A percentile compares a stretch with the other conserved stretches of the same genome.
These are phyloP conservation scores for Rotaria magnacalcarata DNA, from an alignment of 2,888 invertebrate species.

Conservation along the genomic window DNA sequence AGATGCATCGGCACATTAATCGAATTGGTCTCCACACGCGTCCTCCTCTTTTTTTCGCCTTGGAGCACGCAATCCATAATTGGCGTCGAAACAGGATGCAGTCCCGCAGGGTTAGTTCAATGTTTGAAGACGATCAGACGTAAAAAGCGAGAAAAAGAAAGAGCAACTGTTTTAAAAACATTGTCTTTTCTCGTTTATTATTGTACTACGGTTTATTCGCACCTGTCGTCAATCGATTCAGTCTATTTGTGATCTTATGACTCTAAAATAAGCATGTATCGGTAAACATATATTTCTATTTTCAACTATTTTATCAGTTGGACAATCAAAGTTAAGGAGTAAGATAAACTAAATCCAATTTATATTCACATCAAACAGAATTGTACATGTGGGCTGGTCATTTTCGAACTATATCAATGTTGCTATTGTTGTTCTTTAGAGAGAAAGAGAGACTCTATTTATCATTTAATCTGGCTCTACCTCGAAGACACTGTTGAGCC, in stretches of 20 bases:
- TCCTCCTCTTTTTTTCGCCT: conserved; percentile 5
- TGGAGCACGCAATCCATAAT: conserved; percentile 21
- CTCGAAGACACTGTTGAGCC: conserved; percentile 14
- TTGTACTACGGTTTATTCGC: background rate
- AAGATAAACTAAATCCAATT: background rate
- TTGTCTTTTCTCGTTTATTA: background rate
- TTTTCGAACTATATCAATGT: background rate
- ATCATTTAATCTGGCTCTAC: conserved; percentile 9
- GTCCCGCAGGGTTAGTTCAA: background rate
- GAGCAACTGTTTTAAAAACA: background rate
- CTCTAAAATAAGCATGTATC: background rate
- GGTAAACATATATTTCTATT: background rate
- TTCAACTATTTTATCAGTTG: background rate
- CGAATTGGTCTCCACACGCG: background rate
- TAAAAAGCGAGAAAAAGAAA: background rate
- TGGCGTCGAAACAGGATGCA: conserved; percentile 15
- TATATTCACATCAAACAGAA: background rate
- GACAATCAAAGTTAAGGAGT: background rate
- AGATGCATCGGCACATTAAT: conserved; percentile 17
- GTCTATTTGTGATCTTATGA: background rate
- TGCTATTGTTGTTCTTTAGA: conserved; percentile 12
- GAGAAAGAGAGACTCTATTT: background rate
- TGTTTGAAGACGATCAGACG: conserved; percentile 9
- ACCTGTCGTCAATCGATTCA: background rate
- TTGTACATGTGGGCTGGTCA: background rate